These are phyloP conservation scores for Hydrophis major DNA, from an alignment of 2,797 vertebrate genomes.

Conservation along the genomic window DNA sequence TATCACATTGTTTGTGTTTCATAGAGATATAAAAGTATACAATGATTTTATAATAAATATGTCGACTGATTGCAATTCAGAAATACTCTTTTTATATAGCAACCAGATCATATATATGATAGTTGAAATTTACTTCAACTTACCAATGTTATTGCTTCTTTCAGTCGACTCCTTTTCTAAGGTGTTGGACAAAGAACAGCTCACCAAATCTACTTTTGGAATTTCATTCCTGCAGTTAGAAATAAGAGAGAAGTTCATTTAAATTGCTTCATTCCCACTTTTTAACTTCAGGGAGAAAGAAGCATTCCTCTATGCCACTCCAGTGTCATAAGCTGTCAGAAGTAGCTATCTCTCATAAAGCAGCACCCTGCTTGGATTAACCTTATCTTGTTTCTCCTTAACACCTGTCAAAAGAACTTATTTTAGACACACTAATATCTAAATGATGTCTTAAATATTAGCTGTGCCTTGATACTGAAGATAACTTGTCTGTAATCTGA, in stretches of 20 bases:
- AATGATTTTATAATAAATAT: neutral
- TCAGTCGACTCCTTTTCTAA: slow-evolving; percentile 86
- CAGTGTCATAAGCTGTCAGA: slow-evolving; percentile 43
- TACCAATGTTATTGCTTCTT: slow-evolving; percentile 90
- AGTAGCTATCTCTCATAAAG: slow-evolving; percentile 50
- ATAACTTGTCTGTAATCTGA: slow-evolving; percentile 25
- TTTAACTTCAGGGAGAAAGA: slow-evolving; percentile 2
- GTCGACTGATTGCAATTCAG: slow-evolving; percentile 8
- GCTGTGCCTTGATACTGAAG: slow-evolving; percentile 47
- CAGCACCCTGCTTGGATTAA: slow-evolving; percentile 63
- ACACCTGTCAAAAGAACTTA: slow-evolving; percentile 71
- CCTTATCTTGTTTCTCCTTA: slow-evolving; percentile 67
- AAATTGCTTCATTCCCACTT: slow-evolving; percentile 34
- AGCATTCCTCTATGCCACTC: slow-evolving; percentile 42
- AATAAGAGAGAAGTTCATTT: slow-evolving; percentile 66
- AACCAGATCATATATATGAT: slow-evolving; percentile 36
- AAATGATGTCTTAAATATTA: slow-evolving; percentile 55
- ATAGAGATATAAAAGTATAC: slow-evolving; percentile 17
- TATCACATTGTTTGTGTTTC: slow-evolving; percentile 11
- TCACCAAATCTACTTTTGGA: slow-evolving; percentile 86
- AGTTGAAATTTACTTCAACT: slow-evolving; percentile 62
- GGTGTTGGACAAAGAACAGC: slow-evolving; percentile 71
- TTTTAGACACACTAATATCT: slow-evolving; percentile 65
- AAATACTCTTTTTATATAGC: slow-evolving; percentile 1
- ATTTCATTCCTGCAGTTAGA: slow-evolving; percentile 83